phyloP scores from a whole-genome alignment of 2,113 vertebrate genomes.

The Tinamus guttatus region DNA sequence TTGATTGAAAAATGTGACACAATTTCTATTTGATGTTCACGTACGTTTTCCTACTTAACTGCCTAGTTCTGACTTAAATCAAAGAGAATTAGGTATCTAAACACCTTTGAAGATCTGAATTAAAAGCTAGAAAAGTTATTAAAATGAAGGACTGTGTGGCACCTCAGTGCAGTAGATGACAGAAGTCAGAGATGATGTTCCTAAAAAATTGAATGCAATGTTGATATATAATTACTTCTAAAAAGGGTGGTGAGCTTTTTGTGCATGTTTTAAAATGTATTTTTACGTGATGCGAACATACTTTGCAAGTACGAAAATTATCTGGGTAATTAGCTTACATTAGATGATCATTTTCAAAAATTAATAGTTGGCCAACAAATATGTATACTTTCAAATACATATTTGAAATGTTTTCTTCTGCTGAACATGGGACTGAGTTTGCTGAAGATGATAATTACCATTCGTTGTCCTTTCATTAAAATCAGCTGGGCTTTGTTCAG shows the following conservation, averaged over 20 bases:
- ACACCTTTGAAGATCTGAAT: background rate
- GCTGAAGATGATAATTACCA: background rate
- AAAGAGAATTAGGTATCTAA: background rate
- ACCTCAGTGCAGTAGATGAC: background rate
- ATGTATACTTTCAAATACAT: background rate
- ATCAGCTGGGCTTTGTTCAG: background rate
- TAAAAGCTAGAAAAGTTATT: background rate
- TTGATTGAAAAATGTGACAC: background rate
- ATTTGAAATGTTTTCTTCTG: background rate
- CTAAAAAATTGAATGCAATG: background rate
- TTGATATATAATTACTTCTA: background rate
- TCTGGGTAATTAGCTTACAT: background rate
- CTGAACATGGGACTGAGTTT: background rate
- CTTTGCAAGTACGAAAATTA: background rate
- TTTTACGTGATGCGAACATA: background rate
- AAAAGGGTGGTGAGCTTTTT: background rate
- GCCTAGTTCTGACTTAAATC: background rate
- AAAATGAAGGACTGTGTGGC: background rate
- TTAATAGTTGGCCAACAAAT: background rate
- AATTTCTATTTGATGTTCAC: background rate
- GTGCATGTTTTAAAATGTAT: background rate
- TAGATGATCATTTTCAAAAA: background rate
- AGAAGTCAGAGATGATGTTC: background rate
- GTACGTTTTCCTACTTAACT: background rate
- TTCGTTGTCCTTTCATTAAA: slow-evolving; percentile 20